A percentile compares a stretch with the other conserved stretches of the same genome.
Conservation (phyloP, 1,140 invertebrate genomes). For the Drosophila orena region DNA sequence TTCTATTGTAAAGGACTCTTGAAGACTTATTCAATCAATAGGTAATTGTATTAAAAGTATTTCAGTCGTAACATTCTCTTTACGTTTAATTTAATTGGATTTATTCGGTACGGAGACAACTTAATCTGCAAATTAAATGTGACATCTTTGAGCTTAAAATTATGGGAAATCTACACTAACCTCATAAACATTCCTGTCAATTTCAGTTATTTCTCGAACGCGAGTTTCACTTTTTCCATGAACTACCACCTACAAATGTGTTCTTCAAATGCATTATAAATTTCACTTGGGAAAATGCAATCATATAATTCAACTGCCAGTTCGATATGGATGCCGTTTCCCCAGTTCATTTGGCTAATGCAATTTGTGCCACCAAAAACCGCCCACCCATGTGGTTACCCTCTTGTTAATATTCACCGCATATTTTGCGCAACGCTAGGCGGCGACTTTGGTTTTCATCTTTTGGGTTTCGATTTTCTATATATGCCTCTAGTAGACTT, state of each 20-base stretch:
- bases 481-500: background rate
- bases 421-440: slow-evolving; percentile 63
- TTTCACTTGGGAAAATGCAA: slow-evolving; percentile 18
- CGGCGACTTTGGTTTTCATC: slow-evolving; percentile 59
- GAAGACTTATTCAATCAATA: slow-evolving; percentile 12
- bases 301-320: slow-evolving; percentile 14
- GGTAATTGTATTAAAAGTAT: slow-evolving; percentile 21
- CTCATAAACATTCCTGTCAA: background rate
- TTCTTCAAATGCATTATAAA: slow-evolving; percentile 35
- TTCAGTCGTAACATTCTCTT: too few relatives aligned
- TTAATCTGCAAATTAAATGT: background rate
- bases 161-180: background rate
- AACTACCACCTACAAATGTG: slow-evolving; percentile 6
- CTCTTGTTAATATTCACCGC: slow-evolving; percentile 67
- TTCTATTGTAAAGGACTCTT: background rate
- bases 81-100: background rate
- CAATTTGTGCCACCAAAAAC: slow-evolving; percentile 54
- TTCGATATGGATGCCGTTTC: slow-evolving; percentile 21
- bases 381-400: slow-evolving; percentile 25
- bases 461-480: slow-evolving; percentile 20
- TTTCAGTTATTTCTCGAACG: background rate
- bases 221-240: too few relatives aligned
- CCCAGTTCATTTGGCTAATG: slow-evolving; percentile 55
- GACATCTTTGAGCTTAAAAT: background rate
- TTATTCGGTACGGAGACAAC: background rate